Evolutionary conservation across 1,140 invertebrate genomes (phyloP), one percentile per base, ranked within the genome.

Genomic region (Drosophila oshimai): DNA sequence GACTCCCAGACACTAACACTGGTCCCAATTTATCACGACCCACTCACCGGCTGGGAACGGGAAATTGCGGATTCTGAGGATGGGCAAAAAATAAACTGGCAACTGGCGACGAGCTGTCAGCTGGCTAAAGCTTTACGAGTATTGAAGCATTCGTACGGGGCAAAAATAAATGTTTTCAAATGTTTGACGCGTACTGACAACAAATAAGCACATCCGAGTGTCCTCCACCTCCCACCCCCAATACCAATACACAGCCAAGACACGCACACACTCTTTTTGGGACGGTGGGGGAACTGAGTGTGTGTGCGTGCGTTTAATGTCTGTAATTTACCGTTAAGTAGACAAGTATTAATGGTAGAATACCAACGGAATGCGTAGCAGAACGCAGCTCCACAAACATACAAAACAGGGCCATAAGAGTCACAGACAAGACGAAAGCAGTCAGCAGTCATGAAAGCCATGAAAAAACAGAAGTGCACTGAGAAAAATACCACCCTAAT

Each of bases 271-370:
- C 51, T 65, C 54, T 79, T 73, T 67, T 55, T 68, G 55, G 47
- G 31, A 47, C 42, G n/a, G 49, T 22, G 22, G 20, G 39, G 22
- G 12, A 42, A 1, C 20, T 15, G 33, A 49, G 57, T 49, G 45
- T 41, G 37, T 49, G 41, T 60, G 77, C 70, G 76, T 89, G 74
- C 77, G 74, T 86, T 84, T 89, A 81, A 74, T 89, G 86, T 87
- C 78, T 79, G 87, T 83, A 89, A 88, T 89, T 89, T 88, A 89
- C 77, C 87, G 81, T 89, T 89, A 89, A 89, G 83, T 88, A 88
- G 83, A 88, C 83, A 88, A 83, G 79, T 84, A 88, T 89, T 89
- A 89, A 89, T 87, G 87, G 87, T 89, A 72, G 89, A 89, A 88
- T 89, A 89, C 87, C 83, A 88, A 89, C 78, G 83, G 83, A 88